Evolutionary conservation across 2,113 vertebrate species (phyloP).

Genomic region (Tyto alba): DNA sequence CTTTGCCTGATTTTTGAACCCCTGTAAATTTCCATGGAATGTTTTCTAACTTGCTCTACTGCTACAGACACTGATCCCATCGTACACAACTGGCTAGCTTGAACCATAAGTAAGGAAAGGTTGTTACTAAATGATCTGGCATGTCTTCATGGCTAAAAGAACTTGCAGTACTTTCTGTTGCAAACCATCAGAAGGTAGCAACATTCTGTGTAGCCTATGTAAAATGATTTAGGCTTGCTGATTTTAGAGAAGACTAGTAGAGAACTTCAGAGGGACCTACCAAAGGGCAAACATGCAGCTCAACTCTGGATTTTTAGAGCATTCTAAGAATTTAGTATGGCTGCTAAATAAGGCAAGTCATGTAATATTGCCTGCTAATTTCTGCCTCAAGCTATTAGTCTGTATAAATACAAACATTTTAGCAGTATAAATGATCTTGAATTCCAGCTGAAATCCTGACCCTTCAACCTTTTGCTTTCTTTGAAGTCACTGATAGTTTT

Average conservation of each 20-base stretch:
- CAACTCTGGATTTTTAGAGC: neutral
- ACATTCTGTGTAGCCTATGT: neutral
- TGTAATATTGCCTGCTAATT: neutral
- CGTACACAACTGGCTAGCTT: neutral
- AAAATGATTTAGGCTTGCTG: neutral
- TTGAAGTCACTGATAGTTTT: slow-evolving; percentile 22
- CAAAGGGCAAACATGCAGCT: neutral
- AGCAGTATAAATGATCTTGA: neutral
- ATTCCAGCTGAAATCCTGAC: neutral
- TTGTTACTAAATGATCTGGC: neutral
- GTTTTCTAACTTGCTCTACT: neutral
- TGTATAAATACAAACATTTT: neutral
- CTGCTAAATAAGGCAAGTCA: neutral
- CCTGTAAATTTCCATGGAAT: neutral
- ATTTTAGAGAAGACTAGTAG: neutral
- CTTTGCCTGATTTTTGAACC: neutral
- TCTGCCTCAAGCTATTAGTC: neutral
- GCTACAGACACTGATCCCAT: accelerated
- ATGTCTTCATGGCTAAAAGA: neutral
- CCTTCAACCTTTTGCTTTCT: slow-evolving; percentile 14
- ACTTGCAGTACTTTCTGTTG: neutral
- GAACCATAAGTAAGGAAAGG: neutral
- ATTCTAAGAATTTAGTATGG: neutral
- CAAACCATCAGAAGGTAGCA: neutral
- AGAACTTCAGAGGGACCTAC: neutral